Evolutionary conservation across 1,140 invertebrate genomes (phyloP), one percentile per base, ranked within the genome.

Genomic region (Antheraea pernyi): DNA sequence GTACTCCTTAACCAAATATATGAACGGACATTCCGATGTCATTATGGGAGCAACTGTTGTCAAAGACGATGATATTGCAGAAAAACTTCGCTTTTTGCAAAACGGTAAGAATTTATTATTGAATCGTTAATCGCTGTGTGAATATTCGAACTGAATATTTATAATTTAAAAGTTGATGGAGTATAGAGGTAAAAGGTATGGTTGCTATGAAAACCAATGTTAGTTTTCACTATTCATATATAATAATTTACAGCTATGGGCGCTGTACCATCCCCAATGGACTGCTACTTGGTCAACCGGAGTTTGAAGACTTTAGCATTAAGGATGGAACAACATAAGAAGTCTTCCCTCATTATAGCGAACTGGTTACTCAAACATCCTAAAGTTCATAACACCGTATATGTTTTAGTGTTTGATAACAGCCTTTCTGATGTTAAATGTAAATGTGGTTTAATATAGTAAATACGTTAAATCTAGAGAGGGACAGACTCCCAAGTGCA

Each of bases 21-120:
- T 99, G 95, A 99, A 99, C 91, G 99, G 99, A 0, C 99, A 99
- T 90, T 97, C 97, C 0, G 99, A 99, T 93, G 97, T 99, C 60
- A 96, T 99, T 0, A 99, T 99, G 99, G 99, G 99, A 5, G 96
- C 97, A 10, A 94, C 96, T 9, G 94, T 97, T 30, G 94, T 96
- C 5, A 98, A 95, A 74, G 94, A 95, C 80, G 94, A 97, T 67
- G 95, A 95, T 62, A 79, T 99, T 0, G 94, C 95, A 76, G 84
- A 96, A 30, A 94, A 94, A 84, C 85, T 99, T 11, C 94, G 95
- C 73, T 99, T 97, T 91, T 91, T 98, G 66, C 98, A 99, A 94
- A 98, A 99, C 86, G 94, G 97, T 98, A 94, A 91, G 86, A 78
- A 59, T 10, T 7, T 10, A 42, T 30, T 4, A 4, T 30, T 1